Evolutionary conservation across 2,797 vertebrate genomes (phyloP), one percentile per base, ranked within the genome.

Genomic region (Phylloscopus collybita): DNA sequence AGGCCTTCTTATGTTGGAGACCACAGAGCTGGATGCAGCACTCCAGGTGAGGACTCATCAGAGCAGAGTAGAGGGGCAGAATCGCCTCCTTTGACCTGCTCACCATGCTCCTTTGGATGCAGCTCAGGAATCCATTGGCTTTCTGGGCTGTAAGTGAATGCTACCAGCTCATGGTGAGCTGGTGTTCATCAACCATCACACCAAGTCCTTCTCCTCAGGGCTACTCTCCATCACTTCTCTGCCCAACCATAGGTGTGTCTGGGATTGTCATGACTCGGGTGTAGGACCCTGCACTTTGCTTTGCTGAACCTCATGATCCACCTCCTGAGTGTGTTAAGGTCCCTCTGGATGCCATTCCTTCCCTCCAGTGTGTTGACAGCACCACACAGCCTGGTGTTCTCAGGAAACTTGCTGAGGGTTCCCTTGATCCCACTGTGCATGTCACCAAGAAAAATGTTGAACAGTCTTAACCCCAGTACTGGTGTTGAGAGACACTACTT

Each of bases 391-490:
- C 40, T 49, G 30, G 15, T 67, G 40, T 42, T 47, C 36, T 16
- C 21, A 27, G 62, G 5, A 4, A 64, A 34, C 10, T 4, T 42
- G 30, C 30, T 27, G 26, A 59, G 40, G 21, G 21, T 27, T 34
- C 16, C 42, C 47, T 61, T 1, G 1, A 27, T 42, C 15, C 40
- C 21, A 19, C 10, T 19, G 21, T 42, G 49, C 30, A 36, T 25
- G 49, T 27, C 78, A 75, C 34, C 49, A 42, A 36, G 10, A 69
- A 49, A 49, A 34, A 61, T 11, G 5, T 0, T 32, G 19, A 54
- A 36, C 0, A 0, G 22, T 10, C 13, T 81, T 30, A 14, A 26
- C 5, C 42, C 30, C 62, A 32, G 32, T 27, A 23, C 10, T 12
- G 18, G 36, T 3, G 7, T 30, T 32, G 34, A 54, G 29, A 45